phyloP scores from a whole-genome alignment of 1,140 invertebrate genomes.

The Battus philenor region DNA sequence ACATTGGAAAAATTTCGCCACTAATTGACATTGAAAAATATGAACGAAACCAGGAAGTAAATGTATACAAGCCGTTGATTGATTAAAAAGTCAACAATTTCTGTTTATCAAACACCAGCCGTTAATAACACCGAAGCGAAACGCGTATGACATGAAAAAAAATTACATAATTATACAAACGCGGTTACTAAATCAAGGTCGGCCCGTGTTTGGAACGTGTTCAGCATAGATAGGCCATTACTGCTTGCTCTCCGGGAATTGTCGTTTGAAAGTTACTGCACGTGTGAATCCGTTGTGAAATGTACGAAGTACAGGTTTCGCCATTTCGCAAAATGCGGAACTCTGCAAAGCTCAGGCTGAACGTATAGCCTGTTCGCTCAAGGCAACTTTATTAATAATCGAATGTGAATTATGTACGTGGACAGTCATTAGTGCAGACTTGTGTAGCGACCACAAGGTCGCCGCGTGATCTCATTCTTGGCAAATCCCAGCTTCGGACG shows the following conservation, averaged over 20 bases:
- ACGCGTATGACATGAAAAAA: background rate
- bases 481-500: slow-evolving; percentile 39
- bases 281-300: slow-evolving; percentile 15
- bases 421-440: slow-evolving; percentile 45
- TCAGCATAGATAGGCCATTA: too few species aligned
- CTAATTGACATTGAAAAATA: too few species aligned
- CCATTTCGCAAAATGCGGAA: slow-evolving; percentile 20
- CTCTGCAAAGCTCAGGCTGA: slow-evolving; percentile 5
- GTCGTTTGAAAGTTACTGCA: slow-evolving; percentile 4
- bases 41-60: too few species aligned
- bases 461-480: slow-evolving; percentile 67
- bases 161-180: slow-evolving; percentile 21
- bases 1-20: too few species aligned
- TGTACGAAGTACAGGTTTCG: slow-evolving; percentile 18
- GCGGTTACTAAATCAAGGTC: slow-evolving; percentile 17
- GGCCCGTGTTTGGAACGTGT: slow-evolving; percentile 9
- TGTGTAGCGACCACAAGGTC: slow-evolving; percentile 63
- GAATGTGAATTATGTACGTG: slow-evolving; percentile 33
- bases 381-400: slow-evolving; percentile 10
- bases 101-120: background rate
- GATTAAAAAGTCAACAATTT: background rate
- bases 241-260: too few species aligned
- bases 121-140: too few species aligned
- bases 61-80: too few species aligned
- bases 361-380: slow-evolving; percentile 18